phyloP scores from a whole-genome alignment of 1,140 invertebrate genomes.

The Drosophila burlai region DNA sequence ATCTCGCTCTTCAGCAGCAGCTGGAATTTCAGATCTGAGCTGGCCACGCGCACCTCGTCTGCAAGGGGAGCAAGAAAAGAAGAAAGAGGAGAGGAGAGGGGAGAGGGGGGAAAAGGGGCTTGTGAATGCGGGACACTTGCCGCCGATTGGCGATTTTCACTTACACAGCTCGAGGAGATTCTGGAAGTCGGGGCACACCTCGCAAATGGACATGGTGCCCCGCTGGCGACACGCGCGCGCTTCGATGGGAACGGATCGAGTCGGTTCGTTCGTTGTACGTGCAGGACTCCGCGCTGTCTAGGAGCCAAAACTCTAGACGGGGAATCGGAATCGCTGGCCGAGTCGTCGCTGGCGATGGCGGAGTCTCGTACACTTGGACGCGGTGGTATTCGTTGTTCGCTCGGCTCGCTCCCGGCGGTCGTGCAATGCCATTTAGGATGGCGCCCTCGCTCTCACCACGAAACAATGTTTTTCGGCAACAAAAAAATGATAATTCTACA shows the following conservation, averaged over 20 bases:
- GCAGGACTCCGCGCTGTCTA: slow-evolving; percentile 21
- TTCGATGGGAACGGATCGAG: slow-evolving; percentile 1
- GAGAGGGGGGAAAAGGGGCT: not conserved
- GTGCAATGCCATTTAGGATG: slow-evolving; percentile 77
- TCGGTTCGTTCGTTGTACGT: slow-evolving; percentile 1
- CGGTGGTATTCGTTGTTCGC: slow-evolving; percentile 58
- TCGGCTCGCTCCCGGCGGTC: slow-evolving; percentile 58
- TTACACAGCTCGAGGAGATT: slow-evolving; percentile 77
- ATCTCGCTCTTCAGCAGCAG: slow-evolving; percentile 88
- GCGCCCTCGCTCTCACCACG: slow-evolving; percentile 67
- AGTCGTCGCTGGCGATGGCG: slow-evolving; percentile 37
- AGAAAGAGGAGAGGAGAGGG: not conserved
- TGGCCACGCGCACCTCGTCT: slow-evolving; percentile 88
- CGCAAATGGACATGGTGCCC: slow-evolving; percentile 72
- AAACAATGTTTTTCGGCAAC: slow-evolving; percentile 64
- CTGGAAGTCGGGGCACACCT: slow-evolving; percentile 76
- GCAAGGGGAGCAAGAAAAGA: slow-evolving; percentile 43
- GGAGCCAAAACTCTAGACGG: slow-evolving; percentile 19
- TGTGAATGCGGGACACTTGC: slow-evolving; percentile 29
- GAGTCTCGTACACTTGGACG: slow-evolving; percentile 33
- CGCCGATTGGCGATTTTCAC: slow-evolving; percentile 51
- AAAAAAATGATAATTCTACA: slow-evolving; percentile 58
- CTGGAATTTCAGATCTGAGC: slow-evolving; percentile 88
- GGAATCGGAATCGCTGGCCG: slow-evolving; percentile 28
- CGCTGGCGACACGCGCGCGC: slow-evolving; percentile 11